A percentile compares a stretch with the other conserved stretches of the same genome.
Conservation (phyloP, 2,888 invertebrate species). For the Dromius quadrimaculatus region DNA sequence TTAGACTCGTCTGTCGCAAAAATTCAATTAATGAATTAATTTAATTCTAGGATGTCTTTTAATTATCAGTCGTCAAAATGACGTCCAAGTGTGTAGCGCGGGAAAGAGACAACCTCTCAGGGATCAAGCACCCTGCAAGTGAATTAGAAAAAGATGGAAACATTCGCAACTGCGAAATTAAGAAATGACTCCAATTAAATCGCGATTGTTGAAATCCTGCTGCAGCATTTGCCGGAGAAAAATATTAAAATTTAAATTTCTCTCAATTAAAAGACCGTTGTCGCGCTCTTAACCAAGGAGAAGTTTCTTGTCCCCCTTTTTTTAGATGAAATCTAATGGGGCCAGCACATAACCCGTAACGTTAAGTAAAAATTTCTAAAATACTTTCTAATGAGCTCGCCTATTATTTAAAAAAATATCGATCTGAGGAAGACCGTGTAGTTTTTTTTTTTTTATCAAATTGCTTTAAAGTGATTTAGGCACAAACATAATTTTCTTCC, state of each 20-base stretch:
- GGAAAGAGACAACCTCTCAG: conserved; percentile 9
- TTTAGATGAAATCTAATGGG: too few relatives aligned
- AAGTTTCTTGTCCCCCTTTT: too few relatives aligned
- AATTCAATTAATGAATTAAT: conserved; percentile 67
- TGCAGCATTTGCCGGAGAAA: conserved; percentile 58
- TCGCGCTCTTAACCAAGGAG: too few relatives aligned
- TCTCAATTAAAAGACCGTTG: conserved; percentile 48
- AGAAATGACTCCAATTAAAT: conserved; percentile 68
- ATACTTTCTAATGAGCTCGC: too few relatives aligned
- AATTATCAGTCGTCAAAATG: conserved; percentile 65
- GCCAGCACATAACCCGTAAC: too few relatives aligned
- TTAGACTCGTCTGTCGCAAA: conserved; percentile 57
- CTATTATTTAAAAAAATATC: too few relatives aligned
- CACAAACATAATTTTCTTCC: too few relatives aligned
- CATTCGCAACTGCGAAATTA: conserved; percentile 58
- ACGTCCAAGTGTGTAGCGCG: conserved; percentile 56
- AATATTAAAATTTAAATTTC: conserved; percentile 65
- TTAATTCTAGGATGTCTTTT: conserved; percentile 66
- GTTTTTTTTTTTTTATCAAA: too few relatives aligned
- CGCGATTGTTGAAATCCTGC: conserved; percentile 65
- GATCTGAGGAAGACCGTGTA: too few relatives aligned
- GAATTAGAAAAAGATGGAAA: conserved; percentile 25
- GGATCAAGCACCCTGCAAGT: conserved; percentile 12
- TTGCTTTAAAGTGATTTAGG: too few relatives aligned
- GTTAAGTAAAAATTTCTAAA: too few relatives aligned